Evolutionary conservation across 2,888 invertebrate genomes (phyloP), one percentile per base, ranked within the genome.

Genomic region (Monoplex corrugatus): DNA sequence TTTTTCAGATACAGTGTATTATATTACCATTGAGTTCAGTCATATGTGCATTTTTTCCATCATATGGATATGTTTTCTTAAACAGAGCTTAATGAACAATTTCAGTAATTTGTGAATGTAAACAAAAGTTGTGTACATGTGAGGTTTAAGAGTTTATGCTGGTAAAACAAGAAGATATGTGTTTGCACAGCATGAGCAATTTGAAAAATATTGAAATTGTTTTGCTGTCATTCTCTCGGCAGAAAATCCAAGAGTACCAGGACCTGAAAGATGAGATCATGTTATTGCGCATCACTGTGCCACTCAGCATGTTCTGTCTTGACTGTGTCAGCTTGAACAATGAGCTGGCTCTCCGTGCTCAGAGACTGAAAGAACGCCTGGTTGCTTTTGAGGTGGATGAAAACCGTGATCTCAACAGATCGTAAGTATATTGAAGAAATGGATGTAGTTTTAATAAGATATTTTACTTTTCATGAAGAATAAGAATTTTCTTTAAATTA

Each of bases 231-330:
- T 19, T 80, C 38, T 23, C 40, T 86, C 28, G 0, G 40, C 93
- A 97, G 92, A 97, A 97, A 95, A 98, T 98, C 94, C 96, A 97
- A 93, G 97, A 96, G 94, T 98, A 98, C 95, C 97, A 98, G 93
- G 96, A 95, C 2, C 96, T 98, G 68, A 97, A 97, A 92, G 97
- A 97, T 93, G 98, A 98, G 96, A 97, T 98, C 89, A 97, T 97
- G 91, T 97, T 97, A 95, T 97, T 98, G 93, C 97, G 98, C 63
- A 97, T 97, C 90, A 97, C 98, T 94, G 97, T 98, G 80, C 98
- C 98, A 0, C 96, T 98, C 89, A 98, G 98, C 96, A 97, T 99
- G 97, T 97, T 98, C 92, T 97, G 98, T 96, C 96, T 98, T 91
- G 97, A 98, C 96, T 98, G 97, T 93, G 96, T 96, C 0, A 96